Evolutionary conservation across 1,140 invertebrate species (phyloP).

Genomic region (Ips typographus): DNA sequence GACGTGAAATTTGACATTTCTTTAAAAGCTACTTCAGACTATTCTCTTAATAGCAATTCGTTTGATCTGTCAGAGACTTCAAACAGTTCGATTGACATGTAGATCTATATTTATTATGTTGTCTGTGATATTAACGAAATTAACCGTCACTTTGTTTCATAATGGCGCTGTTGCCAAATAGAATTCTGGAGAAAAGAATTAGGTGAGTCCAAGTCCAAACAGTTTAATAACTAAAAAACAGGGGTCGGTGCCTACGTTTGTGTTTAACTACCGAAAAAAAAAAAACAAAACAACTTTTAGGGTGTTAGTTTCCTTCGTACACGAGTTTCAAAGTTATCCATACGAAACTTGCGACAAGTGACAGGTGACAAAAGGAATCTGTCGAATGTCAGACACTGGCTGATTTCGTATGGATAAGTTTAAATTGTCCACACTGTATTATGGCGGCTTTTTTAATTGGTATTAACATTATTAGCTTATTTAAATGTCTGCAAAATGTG

Average conservation of each 20-base stretch:
- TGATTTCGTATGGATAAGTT: too few species aligned
- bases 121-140: constrained; percentile 10
- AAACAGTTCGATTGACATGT: constrained; percentile 11
- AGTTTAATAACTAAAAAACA: background rate
- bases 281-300: constrained; percentile 10
- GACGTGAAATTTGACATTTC: background rate
- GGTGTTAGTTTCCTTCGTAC: background rate
- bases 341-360: too few species aligned
- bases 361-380: too few species aligned
- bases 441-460: too few species aligned
- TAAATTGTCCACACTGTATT: too few species aligned
- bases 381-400: too few species aligned
- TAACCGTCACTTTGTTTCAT: constrained; percentile 29
- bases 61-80: background rate
- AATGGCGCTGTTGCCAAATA: constrained; percentile 50
- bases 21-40: background rate
- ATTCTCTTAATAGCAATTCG: background rate
- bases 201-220: constrained; percentile 61
- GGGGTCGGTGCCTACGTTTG: constrained; percentile 11
- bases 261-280: too few species aligned
- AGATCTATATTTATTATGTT: constrained; percentile 32
- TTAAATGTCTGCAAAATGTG: too few species aligned
- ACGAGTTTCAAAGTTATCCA: too few species aligned
- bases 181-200: constrained; percentile 78
- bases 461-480: too few species aligned